Base-by-base conservation (phyloP, 2,888 invertebrate species). In the Hybos culiciformis region DNA sequence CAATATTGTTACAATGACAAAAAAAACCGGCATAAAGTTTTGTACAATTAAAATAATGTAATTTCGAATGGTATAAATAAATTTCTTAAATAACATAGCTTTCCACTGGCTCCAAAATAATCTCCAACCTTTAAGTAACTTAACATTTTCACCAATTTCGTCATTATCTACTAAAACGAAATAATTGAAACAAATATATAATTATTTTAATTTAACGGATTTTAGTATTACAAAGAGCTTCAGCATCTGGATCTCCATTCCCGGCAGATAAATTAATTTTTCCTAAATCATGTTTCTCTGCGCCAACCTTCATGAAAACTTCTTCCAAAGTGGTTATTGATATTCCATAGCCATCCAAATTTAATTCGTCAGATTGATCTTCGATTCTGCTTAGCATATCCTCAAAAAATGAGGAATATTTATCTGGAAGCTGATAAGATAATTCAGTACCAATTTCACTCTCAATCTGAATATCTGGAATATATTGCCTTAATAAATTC, bases 271-370 rank as follows among this genome's bases (percentile, higher is more conserved):
- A n/a, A n/a, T n/a, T n/a, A n/a, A n/a, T n/a, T n/a, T n/a, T n/a
- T n/a, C n/a, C n/a, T n/a, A n/a, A n/a, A n/a, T 20, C 24, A 3
- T 45, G 40, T 19, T 53, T 54, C 43, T 76, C 75, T 2, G 73
- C 68, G 12, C 75, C 75, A n/a, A 75, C 70, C 34, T 78, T 79
- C 74, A 88, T 77, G 57, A 88, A 87, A 0, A 91, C 90, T 66
- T 92, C 91, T 67, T 91, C 91, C 66, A 92, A 70, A 0, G 88
- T 85, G 3, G 90, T 87, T 12, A 88, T 77, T 5, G 84, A 77
- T 17, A 88, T 77, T 5, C 91, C 91, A 60, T 83, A 91, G 56
- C 85, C 83, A 46, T 74, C 74, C 40, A 85, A 75, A 15, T 76
- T 75, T 17, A 88, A 68, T 1, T 60, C 59, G 0, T 65, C 58